Evolutionary conservation across 1,140 invertebrate genomes (phyloP).

Genomic region (Ooceraea biroi): DNA sequence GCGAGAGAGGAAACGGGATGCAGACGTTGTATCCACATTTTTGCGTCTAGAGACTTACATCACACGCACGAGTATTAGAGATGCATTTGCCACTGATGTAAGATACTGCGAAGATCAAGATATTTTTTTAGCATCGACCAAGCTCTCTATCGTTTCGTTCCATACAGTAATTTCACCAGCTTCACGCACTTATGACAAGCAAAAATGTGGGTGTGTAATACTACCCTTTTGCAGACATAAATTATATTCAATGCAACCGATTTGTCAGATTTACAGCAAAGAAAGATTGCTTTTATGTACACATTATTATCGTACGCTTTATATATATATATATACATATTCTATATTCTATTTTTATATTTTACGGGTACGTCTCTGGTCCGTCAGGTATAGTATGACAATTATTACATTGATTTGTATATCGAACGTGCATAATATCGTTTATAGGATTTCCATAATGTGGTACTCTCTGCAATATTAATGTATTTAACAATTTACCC

Average conservation of each 20-base stretch:
- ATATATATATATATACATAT: constrained; percentile 5
- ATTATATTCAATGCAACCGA: constrained; percentile 41
- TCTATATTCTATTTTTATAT: constrained; percentile 52
- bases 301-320: constrained; percentile 45
- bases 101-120: constrained; percentile 30
- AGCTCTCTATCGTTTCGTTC: constrained; percentile 53
- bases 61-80: not conserved
- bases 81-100: not conserved
- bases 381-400: constrained; percentile 60
- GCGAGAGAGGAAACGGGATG: no score
- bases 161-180: constrained; percentile 35
- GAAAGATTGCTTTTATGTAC: constrained; percentile 40
- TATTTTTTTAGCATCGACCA: constrained; percentile 6
- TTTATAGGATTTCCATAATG: constrained; percentile 29
- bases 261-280: constrained; percentile 41
- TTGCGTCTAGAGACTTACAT: not conserved
- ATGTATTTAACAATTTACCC: not conserved
- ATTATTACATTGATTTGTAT: constrained; percentile 50
- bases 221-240: constrained; percentile 16
- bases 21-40: no score
- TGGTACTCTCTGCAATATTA: constrained; percentile 41
- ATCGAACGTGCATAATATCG: constrained; percentile 39
- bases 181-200: constrained; percentile 26
- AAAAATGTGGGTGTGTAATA: not conserved
- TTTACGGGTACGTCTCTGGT: constrained; percentile 51